Percentiles rank a stretch among this genome's conserved stretches.
phyloP scores from a whole-genome alignment of 2,113 vertebrate species.

The Epinephelus moara region DNA sequence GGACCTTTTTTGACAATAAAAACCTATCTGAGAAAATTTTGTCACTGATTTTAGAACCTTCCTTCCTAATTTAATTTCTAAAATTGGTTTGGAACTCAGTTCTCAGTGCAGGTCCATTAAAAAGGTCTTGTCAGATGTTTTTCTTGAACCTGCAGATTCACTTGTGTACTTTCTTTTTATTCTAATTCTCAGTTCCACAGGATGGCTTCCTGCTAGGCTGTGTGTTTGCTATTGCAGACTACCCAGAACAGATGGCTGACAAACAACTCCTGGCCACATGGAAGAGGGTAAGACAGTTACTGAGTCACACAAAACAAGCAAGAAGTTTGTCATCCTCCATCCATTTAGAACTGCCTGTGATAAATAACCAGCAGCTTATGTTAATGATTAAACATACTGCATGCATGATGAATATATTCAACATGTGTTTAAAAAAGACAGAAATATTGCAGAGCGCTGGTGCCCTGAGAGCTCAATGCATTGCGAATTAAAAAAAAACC shows the following conservation, averaged over 20 bases:
- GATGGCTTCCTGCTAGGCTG: conserved; percentile 94
- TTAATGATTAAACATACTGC: not conserved
- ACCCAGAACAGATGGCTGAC: conserved; percentile 98
- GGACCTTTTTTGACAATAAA: too few species aligned
- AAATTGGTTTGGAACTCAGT: too few species aligned
- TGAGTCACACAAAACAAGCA: not conserved
- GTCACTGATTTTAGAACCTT: too few species aligned
- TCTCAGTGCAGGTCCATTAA: too few species aligned
- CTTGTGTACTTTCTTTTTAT: not conserved
- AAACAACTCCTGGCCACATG: conserved; percentile 96
- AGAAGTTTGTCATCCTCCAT: not conserved
- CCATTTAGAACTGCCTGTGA: not conserved
- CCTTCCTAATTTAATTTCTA: too few species aligned
- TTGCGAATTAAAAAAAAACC: too few species aligned
- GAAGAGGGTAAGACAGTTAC: conserved; percentile 90
- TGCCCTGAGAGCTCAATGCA: too few species aligned
- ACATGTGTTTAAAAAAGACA: not conserved
- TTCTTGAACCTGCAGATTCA: not conserved
- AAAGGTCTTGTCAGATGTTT: not conserved
- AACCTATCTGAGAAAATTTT: too few species aligned
- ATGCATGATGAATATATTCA: not conserved
- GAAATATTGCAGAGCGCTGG: not conserved
- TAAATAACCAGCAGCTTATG: not conserved
- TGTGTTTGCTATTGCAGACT: conserved; percentile 96
- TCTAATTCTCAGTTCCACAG: conserved; percentile 88